phyloP scores from a whole-genome alignment of 2,888 invertebrate species.

The Frankliniella intonsa region DNA sequence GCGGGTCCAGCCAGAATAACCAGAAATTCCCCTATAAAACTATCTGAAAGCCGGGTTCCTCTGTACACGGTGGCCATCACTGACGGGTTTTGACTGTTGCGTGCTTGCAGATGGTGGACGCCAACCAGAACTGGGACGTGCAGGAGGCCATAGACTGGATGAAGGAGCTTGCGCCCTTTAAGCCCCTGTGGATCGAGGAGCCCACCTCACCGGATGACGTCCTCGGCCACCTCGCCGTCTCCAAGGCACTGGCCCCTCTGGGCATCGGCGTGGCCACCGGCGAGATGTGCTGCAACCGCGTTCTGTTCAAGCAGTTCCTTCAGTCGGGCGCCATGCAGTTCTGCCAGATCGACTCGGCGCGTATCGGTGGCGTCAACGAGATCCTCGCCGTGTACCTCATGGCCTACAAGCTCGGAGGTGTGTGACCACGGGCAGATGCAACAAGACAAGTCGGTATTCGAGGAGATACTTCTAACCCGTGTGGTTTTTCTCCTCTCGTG shows the following conservation, averaged over 20 bases:
- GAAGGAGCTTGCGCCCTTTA: slow-evolving; percentile 66
- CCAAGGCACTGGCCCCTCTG: slow-evolving; percentile 60
- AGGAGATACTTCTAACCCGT: too few relatives aligned
- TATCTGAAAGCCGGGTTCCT: too few relatives aligned
- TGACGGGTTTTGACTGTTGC: neutral
- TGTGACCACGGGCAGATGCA: slow-evolving; percentile 17
- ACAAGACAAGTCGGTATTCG: too few relatives aligned
- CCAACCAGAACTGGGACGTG: slow-evolving; percentile 86
- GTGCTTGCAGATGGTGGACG: slow-evolving; percentile 69
- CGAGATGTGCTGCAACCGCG: slow-evolving; percentile 86
- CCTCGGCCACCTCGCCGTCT: slow-evolving; percentile 76
- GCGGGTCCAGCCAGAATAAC: too few relatives aligned
- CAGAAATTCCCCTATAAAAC: too few relatives aligned
- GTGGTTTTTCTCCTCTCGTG: slow-evolving; percentile 13
- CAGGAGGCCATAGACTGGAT: slow-evolving; percentile 82
- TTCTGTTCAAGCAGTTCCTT: slow-evolving; percentile 87
- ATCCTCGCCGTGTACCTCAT: slow-evolving; percentile 81
- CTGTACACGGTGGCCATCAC: too few relatives aligned
- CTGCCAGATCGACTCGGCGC: slow-evolving; percentile 86
- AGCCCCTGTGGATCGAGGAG: slow-evolving; percentile 86
- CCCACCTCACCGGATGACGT: slow-evolving; percentile 90
- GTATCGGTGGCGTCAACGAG: slow-evolving; percentile 85
- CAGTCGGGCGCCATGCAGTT: slow-evolving; percentile 74
- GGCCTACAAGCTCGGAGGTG: slow-evolving; percentile 79
- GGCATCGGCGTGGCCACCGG: slow-evolving; percentile 86